Evolutionary conservation across 1,140 invertebrate species (phyloP).

Genomic region (Lutraria rhynchaena): DNA sequence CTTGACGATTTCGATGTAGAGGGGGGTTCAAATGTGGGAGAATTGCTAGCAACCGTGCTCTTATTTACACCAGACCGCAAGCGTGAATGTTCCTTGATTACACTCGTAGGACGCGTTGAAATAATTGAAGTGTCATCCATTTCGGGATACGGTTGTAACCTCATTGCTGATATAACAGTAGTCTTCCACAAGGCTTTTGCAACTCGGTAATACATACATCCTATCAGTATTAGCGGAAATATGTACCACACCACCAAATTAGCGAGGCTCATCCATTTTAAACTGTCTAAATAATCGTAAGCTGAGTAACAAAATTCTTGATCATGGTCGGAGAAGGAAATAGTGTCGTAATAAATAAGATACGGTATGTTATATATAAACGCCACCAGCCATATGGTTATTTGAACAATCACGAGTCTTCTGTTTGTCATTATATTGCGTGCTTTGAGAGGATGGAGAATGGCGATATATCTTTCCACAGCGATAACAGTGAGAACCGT

Average conservation of each 20-base stretch:
- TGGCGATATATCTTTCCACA: conserved; percentile 90
- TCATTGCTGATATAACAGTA: conserved; percentile 43
- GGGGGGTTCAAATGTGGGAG: not conserved
- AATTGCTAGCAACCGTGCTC: not conserved
- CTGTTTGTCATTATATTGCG: conserved; percentile 69
- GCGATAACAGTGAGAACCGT: conserved; percentile 85
- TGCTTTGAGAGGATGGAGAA: conserved; percentile 87
- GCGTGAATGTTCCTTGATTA: not conserved
- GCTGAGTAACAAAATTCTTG: conserved; percentile 57
- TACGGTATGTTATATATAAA: conserved; percentile 71
- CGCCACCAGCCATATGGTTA: conserved; percentile 70
- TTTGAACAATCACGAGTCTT: conserved; percentile 62
- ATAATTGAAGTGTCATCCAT: conserved; percentile 16
- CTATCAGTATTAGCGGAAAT: conserved; percentile 90
- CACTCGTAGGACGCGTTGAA: not conserved
- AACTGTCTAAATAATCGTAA: conserved; percentile 57
- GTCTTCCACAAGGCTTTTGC: conserved; percentile 83
- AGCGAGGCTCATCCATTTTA: conserved; percentile 59
- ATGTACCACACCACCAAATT: conserved; percentile 86
- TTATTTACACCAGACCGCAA: not conserved
- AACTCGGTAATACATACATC: conserved; percentile 93
- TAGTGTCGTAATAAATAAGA: conserved; percentile 69
- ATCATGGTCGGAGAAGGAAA: conserved; percentile 14
- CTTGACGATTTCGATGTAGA: not conserved
- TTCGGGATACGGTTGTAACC: conserved; percentile 20